Base-by-base conservation (phyloP, 1,140 invertebrate species). In the Zeugodacus cucurbitae region DNA sequence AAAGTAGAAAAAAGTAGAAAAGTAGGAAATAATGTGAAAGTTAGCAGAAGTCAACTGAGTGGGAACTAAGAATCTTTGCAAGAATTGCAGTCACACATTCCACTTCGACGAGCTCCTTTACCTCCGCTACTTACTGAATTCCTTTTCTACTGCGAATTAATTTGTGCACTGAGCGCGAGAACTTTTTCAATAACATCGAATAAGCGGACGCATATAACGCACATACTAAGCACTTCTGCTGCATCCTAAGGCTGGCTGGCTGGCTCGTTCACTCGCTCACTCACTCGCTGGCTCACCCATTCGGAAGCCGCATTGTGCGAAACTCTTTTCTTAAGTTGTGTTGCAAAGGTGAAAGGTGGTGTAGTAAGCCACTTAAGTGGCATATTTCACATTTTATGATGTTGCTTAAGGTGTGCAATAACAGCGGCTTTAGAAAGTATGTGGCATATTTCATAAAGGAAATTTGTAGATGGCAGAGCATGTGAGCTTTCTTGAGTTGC, bases 131-230 rank as follows among this genome's bases (percentile, higher is more conserved):
- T 64, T 29, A 20, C 26, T 64, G 3, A 7, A 4, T 34, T 8
- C 22, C 3, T 44, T 41, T 54, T 29, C 26, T 82, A 29, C 14
- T 48, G 2, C 7, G 34, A 48, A 82, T 82, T 82, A 48, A 82
- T 82, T 82, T 82, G n/a, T 26, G 41, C 37, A 48, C 74, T 54
- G 44, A 82, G 41, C 41, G 41, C 41, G 44, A 82, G 44, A 82
- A 82, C 74, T 82, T 82, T 82, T 82, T 82, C 74, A 82, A 82
- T 82, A 82, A 82, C 74, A 48, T 82, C 41, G 22, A 54, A 82
- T 82, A 48, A 48, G 41, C 41, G 48, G 10, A 41, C 20, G n/a
- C 41, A 48, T 82, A 5, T 2, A 82, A 26, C 14, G 29, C 26
- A 62, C n/a, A 8, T 62, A 29, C 22, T 67, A 29, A 34, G 64